Percentiles rank a stretch among this genome's conserved stretches.
These are phyloP conservation scores for Hyperoodon ampullatus DNA, from an alignment of 2,113 vertebrate species.

Conservation along the genomic window DNA sequence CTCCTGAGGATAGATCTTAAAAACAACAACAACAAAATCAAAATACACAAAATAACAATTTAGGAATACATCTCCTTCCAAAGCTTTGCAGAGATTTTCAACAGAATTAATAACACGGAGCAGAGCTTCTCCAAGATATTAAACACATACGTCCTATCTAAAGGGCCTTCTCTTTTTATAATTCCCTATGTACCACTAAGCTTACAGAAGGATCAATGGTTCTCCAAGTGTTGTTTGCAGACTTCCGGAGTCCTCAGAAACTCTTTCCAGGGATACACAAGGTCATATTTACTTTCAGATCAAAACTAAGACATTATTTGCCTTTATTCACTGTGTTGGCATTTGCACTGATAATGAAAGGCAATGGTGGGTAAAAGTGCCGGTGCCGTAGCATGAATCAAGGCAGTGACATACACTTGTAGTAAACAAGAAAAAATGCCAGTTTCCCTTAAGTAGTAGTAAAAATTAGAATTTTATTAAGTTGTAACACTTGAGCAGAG, in stretches of 20 bases:
- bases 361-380: neutral
- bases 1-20: constrained; percentile 91
- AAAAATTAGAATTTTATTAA: constrained; percentile 11
- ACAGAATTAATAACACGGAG: neutral
- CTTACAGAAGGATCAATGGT: neutral
- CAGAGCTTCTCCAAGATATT: neutral
- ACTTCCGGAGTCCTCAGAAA: neutral
- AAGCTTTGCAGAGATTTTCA: neutral
- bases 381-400: neutral
- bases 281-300: constrained; percentile 19
- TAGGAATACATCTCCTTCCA: neutral
- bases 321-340: neutral
- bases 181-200: neutral
- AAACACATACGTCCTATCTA: neutral
- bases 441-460: neutral
- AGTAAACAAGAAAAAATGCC: neutral
- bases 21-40: constrained; percentile 46
- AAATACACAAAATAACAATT: constrained; percentile 14
- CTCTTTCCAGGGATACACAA: neutral
- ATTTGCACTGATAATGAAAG: neutral
- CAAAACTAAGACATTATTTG: neutral
- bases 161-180: neutral
- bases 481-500: neutral
- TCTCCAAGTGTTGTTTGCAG: neutral
- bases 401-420: neutral